Percentiles rank a stretch among this genome's conserved stretches.
Conservation (phyloP, 2,797 vertebrate species). For the Novumbra hubbsi region DNA sequence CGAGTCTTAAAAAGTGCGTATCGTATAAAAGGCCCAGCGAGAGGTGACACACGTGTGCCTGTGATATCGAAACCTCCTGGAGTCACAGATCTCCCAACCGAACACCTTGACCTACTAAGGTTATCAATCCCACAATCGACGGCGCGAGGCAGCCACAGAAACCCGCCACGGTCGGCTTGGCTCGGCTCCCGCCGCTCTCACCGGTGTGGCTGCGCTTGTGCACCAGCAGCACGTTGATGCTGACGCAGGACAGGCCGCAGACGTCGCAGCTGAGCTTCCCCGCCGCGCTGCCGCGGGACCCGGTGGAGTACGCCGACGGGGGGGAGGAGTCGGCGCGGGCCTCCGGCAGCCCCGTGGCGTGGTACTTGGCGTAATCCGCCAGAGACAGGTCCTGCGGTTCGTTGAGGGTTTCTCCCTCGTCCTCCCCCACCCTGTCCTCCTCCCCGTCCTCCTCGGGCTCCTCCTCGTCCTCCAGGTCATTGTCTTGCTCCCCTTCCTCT, state of each 20-base stretch:
- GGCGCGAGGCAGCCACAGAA: neutral
- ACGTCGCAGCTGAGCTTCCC: constrained; percentile 92
- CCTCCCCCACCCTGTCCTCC: constrained; percentile 49
- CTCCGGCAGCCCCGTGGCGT: constrained; percentile 69
- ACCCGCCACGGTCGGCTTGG: constrained; percentile 19
- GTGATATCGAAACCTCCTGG: neutral
- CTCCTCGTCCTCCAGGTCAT: constrained; percentile 48
- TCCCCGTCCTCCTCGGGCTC: constrained; percentile 18
- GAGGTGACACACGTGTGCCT: neutral
- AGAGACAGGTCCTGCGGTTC: constrained; percentile 76
- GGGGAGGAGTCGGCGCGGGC: constrained; percentile 60
- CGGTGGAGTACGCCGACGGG: constrained; percentile 52
- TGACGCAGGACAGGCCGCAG: constrained; percentile 92
- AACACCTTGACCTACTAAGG: neutral
- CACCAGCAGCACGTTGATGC: constrained; percentile 94
- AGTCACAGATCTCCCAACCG: neutral
- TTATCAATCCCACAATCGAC: neutral
- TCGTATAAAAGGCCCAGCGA: neutral
- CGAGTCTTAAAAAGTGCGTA: neutral
- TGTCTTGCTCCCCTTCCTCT: constrained; percentile 67
- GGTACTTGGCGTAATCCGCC: constrained; percentile 78
- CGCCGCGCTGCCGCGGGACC: constrained; percentile 39
- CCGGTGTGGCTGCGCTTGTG: constrained; percentile 96
- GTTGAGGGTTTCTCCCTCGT: constrained; percentile 51
- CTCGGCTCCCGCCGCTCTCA: constrained; percentile 70